Base-by-base conservation (phyloP, 2,797 vertebrate genomes). In the Muscicapa comitata region DNA sequence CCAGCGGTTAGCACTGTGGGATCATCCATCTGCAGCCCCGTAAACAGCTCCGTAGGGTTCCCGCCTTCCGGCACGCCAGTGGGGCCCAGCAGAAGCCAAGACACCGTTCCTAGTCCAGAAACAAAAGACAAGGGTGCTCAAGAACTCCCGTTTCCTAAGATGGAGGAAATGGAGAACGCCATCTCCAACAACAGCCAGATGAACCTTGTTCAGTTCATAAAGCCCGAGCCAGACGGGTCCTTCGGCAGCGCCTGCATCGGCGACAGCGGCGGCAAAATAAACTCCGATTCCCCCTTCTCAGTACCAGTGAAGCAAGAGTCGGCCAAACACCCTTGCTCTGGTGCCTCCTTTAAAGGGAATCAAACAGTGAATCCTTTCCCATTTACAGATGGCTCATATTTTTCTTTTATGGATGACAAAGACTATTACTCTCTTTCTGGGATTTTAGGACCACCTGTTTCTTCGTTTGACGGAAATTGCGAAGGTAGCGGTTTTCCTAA, bases 341-440 rank as follows among this genome's bases (percentile, higher is more conserved):
- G 98, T 97, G 95, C 98, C 83, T 98, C 98, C 88, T 98, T 99
- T 95, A 99, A 99, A 91, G 96, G 98, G 80, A 99, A 98, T 90
- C 98, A 98, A 40, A 97, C 98, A 42, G 97, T 98, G 75, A 99
- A 99, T 96, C 99, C 99, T 84, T 99, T 99, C 97, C 98, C 99
- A 76, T 98, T 98, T 62, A 98, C 99, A 91, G 99, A 99, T 97
- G 99, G 99, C 94, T 99, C 99, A 0, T 99, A 99, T 96, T 98
- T 99, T 97, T 99, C 99, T 96, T 98, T 99, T 95, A 99, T 99
- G 99, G 99, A 99, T 98, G 99, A 99, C 97, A 99, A 99, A 95
- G 99, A 99, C 97, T 99, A 99, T 96, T 99, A 99, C 96, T 99
- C 99, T 97, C 98, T 99, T 88, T 99, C 99, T 97, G 99, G 99